These are phyloP conservation scores for Peromyscus nudipes DNA, from an alignment of 2,797 vertebrate species.

Conservation along the genomic window DNA sequence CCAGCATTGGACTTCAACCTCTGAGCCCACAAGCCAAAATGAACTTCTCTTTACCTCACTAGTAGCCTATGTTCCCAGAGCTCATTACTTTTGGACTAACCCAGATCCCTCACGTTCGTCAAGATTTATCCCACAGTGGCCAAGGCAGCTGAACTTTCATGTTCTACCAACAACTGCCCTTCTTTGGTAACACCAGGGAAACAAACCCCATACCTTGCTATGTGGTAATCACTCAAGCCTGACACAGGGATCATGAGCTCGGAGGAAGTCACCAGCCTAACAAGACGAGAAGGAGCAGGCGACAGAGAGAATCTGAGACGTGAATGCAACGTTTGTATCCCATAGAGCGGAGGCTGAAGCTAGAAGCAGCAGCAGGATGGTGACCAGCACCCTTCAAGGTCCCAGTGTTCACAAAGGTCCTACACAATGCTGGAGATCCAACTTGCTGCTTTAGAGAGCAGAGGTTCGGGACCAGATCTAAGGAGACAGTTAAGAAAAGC, in stretches of 20 bases:
- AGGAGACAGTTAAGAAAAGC: conserved; percentile 6
- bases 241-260: not conserved
- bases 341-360: not conserved
- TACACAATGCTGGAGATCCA: not conserved
- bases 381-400: not conserved
- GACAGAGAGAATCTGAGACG: not conserved
- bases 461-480: not conserved
- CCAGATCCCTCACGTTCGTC: not conserved
- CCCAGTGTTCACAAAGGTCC: not conserved
- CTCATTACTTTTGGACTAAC: not conserved
- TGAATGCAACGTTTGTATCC: not conserved
- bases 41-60: not conserved
- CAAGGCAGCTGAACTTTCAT: not conserved
- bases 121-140: not conserved
- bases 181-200: not conserved
- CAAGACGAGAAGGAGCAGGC: not conserved
- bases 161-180: not conserved
- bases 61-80: not conserved
- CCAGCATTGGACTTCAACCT: not conserved
- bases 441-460: not conserved
- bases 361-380: not conserved
- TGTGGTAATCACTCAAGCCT: not conserved
- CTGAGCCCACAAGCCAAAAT: not conserved
- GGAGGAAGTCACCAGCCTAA: not conserved
- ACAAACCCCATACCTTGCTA: not conserved